Conservation (phyloP, 2,888 invertebrate genomes). For the Campoplex capitator region DNA sequence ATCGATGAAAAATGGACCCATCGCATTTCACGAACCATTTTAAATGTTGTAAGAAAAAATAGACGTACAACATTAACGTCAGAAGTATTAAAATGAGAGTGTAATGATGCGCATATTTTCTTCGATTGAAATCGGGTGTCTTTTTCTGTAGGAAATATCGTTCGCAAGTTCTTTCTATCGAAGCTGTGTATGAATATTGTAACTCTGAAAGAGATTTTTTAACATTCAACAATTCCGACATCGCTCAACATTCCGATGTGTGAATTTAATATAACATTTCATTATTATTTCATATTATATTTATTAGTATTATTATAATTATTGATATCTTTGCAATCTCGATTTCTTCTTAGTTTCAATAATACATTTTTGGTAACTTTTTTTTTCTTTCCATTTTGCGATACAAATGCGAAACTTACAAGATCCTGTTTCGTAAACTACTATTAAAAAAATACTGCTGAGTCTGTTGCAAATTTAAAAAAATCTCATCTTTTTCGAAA, state of each 20-base stretch:
- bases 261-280: background rate
- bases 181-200: background rate
- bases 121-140: background rate
- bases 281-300: background rate
- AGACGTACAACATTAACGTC: background rate
- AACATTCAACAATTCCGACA: background rate
- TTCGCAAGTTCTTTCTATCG: background rate
- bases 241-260: background rate
- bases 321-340: slow-evolving; percentile 13
- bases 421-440: background rate
- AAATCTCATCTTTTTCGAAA: background rate
- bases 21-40: background rate
- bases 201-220: background rate
- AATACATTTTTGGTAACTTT: slow-evolving; percentile 24
- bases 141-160: slow-evolving; percentile 1
- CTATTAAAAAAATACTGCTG: background rate
- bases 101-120: background rate
- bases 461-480: background rate
- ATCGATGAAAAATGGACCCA: background rate
- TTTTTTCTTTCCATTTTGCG: background rate
- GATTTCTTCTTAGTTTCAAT: background rate
- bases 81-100: background rate
- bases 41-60: background rate
- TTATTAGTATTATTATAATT: background rate
- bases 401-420: background rate